Evolutionary conservation across 2,797 vertebrate genomes (phyloP), one percentile per base, ranked within the genome.

Genomic region (Takifugu ocellatus): DNA sequence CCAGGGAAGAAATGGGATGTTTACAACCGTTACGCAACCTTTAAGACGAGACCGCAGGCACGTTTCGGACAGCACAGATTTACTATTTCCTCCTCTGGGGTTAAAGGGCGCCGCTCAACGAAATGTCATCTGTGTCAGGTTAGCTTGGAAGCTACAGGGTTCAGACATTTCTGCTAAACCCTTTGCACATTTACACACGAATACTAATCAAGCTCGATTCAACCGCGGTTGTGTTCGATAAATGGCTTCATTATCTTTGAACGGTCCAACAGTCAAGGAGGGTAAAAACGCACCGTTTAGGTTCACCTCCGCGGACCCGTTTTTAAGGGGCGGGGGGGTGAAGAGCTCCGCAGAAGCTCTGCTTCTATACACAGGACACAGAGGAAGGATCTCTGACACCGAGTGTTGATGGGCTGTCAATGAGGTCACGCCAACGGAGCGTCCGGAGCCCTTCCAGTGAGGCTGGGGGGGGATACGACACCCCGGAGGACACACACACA

Each of bases 181-280:
- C 36, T 12, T 39, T 14, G 2, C 31, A 33, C 10, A 33, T 1
- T 9, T 9, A 10, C 31, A 33, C 31, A 6, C 61, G 80, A 82
- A 77, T 77, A 61, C 63, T 66, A 65, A 85, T 79, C 57, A 54
- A 10, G 58, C 31, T 72, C 43, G 46, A 72, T 77, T 57, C 71
- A 66, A 62, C 72, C 74, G 44, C 74, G 49, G 52, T 48, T 66
- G 1, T 66, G 69, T 81, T 79, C 83, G 77, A 86, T 74, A 75
- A 86, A 88, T 84, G 61, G 63, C 56, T 74, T 84, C 69, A 83
- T 86, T 84, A 84, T 73, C 49, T 68, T 61, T 46, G 56, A 76
- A 74, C 7, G 59, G 50, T 55, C 54, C 39, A 12, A 63, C 65
- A 42, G 48, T 44, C 44, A 15, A 57, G 54, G 15, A 65, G 29